Percentiles rank a stretch among this genome's conserved stretches.
Evolutionary conservation across 1,140 invertebrate species (phyloP).

Genomic region (Cydia amplana): DNA sequence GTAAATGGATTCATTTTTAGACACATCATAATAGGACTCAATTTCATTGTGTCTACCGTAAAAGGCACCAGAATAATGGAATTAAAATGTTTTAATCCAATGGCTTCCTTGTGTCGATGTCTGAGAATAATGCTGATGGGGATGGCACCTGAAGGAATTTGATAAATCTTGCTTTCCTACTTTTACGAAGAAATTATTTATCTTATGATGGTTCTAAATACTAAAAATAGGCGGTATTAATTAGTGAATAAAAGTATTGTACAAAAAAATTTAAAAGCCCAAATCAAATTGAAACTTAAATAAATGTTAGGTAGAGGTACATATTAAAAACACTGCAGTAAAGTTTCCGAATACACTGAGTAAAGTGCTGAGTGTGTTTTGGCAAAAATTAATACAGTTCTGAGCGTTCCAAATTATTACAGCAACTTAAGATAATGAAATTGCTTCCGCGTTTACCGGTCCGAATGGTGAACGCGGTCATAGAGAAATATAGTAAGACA

Average conservation of each 20-base stretch:
- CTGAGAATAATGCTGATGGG: conserved; percentile 2
- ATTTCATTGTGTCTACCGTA: conserved; percentile 9
- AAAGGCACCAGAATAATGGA: conserved; percentile 13
- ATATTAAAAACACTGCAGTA: not conserved
- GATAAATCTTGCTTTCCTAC: not conserved
- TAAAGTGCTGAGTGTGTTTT: not conserved
- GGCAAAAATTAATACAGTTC: conserved; percentile 2
- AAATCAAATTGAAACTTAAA: not conserved
- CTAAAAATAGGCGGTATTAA: too few species aligned
- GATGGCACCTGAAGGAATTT: not conserved
- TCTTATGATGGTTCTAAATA: too few species aligned
- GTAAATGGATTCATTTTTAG: conserved; percentile 17
- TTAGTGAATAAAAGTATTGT: too few species aligned
- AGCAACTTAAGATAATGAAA: not conserved
- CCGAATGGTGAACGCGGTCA: not conserved
- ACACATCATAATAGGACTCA: conserved; percentile 19
- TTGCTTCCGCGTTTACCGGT: not conserved
- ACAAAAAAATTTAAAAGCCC: too few species aligned
- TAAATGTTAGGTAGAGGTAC: too few species aligned
- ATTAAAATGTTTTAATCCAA: conserved; percentile 20
- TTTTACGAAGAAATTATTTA: too few species aligned
- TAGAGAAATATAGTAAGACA: too few species aligned
- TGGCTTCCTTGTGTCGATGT: conserved; percentile 16
- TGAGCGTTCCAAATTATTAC: not conserved
- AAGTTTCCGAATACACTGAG: not conserved